Evolutionary conservation across 2,797 vertebrate genomes (phyloP).

Genomic region (Microtus obscurus): DNA sequence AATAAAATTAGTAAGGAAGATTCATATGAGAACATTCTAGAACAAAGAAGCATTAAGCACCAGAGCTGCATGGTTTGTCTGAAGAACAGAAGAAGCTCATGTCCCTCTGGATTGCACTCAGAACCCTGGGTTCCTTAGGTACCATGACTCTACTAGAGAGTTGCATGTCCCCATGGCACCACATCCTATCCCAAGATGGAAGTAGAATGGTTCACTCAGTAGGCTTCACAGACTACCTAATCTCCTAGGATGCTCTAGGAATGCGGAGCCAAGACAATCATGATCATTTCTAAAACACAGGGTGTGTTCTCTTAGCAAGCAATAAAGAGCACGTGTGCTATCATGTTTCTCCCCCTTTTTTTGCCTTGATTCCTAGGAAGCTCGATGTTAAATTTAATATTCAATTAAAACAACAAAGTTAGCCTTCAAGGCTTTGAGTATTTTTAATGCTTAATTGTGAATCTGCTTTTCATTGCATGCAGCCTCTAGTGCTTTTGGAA

Average conservation of each 20-base stretch:
- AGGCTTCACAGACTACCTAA: background rate
- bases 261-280: background rate
- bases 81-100: background rate
- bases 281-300: background rate
- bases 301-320: background rate
- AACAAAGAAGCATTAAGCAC: background rate
- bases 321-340: slow-evolving; percentile 11
- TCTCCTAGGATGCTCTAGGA: background rate
- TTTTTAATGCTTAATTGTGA: slow-evolving; percentile 63
- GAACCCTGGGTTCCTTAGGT: too few species aligned
- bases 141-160: background rate
- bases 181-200: background rate
- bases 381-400: slow-evolving; percentile 62
- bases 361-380: slow-evolving; percentile 70
- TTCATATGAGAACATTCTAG: background rate
- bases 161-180: background rate
- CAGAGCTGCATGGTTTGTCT: background rate
- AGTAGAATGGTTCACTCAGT: background rate
- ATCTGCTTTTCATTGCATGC: slow-evolving; percentile 61
- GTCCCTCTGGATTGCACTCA: background rate
- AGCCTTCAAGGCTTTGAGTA: slow-evolving; percentile 64
- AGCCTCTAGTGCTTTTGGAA: slow-evolving; percentile 10
- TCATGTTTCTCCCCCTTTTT: slow-evolving; percentile 51
- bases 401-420: slow-evolving; percentile 74
- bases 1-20: background rate